Percentiles rank a stretch among this genome's conserved stretches.
These are phyloP conservation scores for Enteromius treurensis DNA, from an alignment of 2,797 vertebrate genomes.

Conservation along the genomic window DNA sequence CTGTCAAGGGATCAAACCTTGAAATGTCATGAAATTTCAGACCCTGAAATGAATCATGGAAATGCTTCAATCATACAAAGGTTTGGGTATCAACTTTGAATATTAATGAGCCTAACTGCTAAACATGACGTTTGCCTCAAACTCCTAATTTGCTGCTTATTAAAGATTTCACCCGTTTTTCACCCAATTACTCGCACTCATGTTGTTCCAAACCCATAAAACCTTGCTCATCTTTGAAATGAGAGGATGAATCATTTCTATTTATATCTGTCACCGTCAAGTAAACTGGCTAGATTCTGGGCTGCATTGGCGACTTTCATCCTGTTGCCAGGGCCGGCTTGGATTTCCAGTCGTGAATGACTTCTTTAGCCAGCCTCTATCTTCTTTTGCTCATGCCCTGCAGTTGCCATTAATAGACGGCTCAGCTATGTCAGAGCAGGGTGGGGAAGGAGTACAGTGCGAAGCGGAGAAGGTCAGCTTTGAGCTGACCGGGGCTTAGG, in stretches of 20 bases:
- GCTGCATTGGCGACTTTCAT: not conserved
- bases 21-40: not conserved
- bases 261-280: slow-evolving; percentile 8
- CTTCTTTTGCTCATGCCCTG: slow-evolving; percentile 16
- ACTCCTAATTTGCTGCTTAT: not conserved
- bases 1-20: not conserved
- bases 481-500: slow-evolving; percentile 37
- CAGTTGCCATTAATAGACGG: slow-evolving; percentile 51
- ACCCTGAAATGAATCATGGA: not conserved
- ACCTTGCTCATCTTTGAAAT: not conserved
- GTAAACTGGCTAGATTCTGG: slow-evolving; percentile 14
- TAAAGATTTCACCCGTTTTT: not conserved
- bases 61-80: not conserved
- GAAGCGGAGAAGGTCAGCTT: slow-evolving; percentile 44
- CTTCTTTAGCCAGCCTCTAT: slow-evolving; percentile 41
- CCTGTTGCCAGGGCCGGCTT: slow-evolving; percentile 27
- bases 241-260: not conserved
- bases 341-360: slow-evolving; percentile 31
- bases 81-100: too few species aligned
- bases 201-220: not conserved
- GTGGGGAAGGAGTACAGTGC: slow-evolving; percentile 30
- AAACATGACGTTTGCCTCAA: not conserved
- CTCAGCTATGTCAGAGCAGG: slow-evolving; percentile 46
- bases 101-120: not conserved
- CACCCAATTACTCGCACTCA: not conserved